These are phyloP conservation scores for Pyrgilauda ruficollis DNA, from an alignment of 2,113 vertebrate species.

Conservation along the genomic window DNA sequence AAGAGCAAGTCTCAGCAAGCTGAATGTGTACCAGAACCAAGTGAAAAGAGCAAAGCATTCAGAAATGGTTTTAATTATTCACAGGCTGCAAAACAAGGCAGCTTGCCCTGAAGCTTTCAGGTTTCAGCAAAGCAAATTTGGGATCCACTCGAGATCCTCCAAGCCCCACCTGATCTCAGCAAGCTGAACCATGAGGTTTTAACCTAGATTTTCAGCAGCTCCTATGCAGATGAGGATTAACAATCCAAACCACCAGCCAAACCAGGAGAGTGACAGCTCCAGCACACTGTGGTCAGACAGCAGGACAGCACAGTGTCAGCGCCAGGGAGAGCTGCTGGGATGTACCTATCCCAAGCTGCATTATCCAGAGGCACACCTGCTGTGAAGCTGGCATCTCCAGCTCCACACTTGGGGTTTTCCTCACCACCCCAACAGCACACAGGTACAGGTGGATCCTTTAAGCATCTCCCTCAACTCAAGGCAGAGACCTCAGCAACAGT, in stretches of 20 bases:
- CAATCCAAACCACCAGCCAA: not conserved
- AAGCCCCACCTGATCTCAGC: not conserved
- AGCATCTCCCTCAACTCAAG: not conserved
- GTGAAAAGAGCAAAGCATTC: not conserved
- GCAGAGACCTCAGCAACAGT: not conserved
- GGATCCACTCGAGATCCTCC: not conserved
- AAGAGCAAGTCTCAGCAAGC: conserved; percentile 38
- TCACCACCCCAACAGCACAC: not conserved
- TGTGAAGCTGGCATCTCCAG: not conserved
- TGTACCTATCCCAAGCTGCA: not conserved
- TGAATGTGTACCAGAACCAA: not conserved
- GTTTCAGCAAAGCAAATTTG: not conserved
- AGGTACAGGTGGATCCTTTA: not conserved
- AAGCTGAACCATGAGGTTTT: not conserved
- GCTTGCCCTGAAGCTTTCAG: not conserved
- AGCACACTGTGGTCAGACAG: rapidly evolving
- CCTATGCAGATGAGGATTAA: not conserved
- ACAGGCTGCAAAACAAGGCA: conserved; percentile 29
- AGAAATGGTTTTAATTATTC: conserved; percentile 54
- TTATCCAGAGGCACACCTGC: not conserved
- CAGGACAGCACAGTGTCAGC: rapidly evolving
- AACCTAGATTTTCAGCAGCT: not conserved
- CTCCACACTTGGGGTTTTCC: too few species aligned
- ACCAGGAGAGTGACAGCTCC: rapidly evolving
- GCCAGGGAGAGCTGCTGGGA: not conserved